Evolutionary conservation across 2,113 vertebrate genomes (phyloP).

Genomic region (Hystrix cristata): DNA sequence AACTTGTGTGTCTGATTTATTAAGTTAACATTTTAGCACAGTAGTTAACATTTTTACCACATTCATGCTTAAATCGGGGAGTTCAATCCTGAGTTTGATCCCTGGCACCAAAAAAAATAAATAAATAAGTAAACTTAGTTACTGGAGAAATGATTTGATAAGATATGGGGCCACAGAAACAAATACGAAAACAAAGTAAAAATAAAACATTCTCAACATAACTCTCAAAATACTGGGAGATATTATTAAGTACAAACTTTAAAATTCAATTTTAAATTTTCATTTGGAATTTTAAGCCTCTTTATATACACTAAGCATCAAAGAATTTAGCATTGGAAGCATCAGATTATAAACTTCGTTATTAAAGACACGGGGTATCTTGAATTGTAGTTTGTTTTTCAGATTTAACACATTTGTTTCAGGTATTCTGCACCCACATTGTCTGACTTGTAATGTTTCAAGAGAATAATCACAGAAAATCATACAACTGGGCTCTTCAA

Average conservation of each 20-base stretch:
- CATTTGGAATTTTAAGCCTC: background rate
- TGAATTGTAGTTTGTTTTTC: slow-evolving; percentile 16
- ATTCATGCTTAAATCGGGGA: no score
- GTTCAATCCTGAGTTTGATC: no score
- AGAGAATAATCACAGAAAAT: background rate
- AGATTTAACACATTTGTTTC: background rate
- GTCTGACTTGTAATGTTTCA: background rate
- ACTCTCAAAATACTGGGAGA: background rate
- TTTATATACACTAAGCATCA: background rate
- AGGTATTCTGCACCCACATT: background rate
- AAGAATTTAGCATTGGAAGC: background rate
- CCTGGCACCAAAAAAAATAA: no score
- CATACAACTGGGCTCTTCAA: background rate
- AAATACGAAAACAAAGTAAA: background rate
- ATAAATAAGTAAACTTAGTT: background rate
- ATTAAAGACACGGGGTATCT: background rate
- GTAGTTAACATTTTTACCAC: no score
- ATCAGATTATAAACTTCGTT: background rate
- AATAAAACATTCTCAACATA: background rate
- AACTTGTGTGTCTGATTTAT: background rate
- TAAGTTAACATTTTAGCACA: background rate
- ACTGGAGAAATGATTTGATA: background rate
- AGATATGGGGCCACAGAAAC: background rate
- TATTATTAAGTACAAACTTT: background rate
- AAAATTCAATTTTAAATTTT: background rate